phyloP scores from a whole-genome alignment of 2,113 vertebrate species.

The Saccopteryx bilineata region DNA sequence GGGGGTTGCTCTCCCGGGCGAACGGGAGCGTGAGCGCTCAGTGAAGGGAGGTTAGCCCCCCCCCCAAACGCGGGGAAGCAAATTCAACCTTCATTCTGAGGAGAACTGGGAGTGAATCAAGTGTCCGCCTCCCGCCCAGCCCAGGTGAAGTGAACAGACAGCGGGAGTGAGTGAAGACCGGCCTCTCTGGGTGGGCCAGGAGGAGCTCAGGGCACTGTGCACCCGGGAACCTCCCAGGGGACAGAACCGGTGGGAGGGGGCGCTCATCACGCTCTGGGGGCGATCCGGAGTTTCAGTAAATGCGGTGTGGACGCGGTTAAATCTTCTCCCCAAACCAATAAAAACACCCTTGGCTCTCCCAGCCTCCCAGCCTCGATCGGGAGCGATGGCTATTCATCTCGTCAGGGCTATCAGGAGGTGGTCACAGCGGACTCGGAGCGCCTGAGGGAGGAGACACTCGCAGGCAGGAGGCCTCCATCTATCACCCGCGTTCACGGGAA shows the following conservation, averaged over 20 bases:
- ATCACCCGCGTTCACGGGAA: constrained; percentile 89
- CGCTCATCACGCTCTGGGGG: background rate
- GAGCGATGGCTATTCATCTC: constrained; percentile 84
- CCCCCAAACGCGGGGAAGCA: constrained; percentile 60
- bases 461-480: constrained; percentile 83
- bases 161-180: constrained; percentile 61
- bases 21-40: constrained; percentile 65
- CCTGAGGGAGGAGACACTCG: constrained; percentile 84
- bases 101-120: constrained; percentile 71
- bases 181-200: constrained; percentile 50
- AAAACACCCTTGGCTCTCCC: constrained; percentile 74
- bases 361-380: constrained; percentile 72
- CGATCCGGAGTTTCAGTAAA: constrained; percentile 77
- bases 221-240: background rate
- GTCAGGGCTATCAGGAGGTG: constrained; percentile 82
- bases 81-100: constrained; percentile 73
- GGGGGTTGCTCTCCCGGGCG: constrained; percentile 64
- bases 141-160: constrained; percentile 60
- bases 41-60: constrained; percentile 69
- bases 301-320: constrained; percentile 69
- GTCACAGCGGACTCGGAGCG: constrained; percentile 78
- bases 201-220: background rate
- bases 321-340: constrained; percentile 77
- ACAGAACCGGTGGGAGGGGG: background rate
- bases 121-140: constrained; percentile 65